Base-by-base conservation (phyloP, 2,888 invertebrate species). In the Mesorhabditis spiculigera region DNA sequence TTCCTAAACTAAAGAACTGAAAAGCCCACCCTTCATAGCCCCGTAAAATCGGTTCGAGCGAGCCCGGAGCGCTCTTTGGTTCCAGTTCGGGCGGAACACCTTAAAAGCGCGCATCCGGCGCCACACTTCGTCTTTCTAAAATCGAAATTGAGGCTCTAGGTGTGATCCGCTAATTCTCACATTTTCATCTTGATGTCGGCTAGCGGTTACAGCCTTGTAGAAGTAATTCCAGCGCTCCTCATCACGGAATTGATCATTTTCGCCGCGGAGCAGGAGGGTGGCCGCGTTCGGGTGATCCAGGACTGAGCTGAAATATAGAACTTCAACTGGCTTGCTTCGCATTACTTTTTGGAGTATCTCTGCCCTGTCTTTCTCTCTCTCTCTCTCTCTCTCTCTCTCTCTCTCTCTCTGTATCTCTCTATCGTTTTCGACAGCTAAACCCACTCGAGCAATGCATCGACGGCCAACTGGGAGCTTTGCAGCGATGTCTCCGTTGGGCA, bases 201-300 rank as follows among this genome's bases (percentile, higher is more conserved):
- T 74, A 0, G 74, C 72, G 16, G 73, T 69, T 16, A 77, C 71
- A 0, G 78, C 75, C 28, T 75, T 74, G 71, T 81, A 81, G 66
- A 81, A 69, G 67, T 78, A 79, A 4, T 71, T 70, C 81, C 81
- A 81, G 28, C 75, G 70, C 63, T 80, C 79, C 13, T 77, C 75
- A 64, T 78, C 71, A 70, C 71, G 6, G 75, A 76, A 69, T 63
- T 67, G 66, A 50, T 73, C 44, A 0, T 69, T 71, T 64, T 81
- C 81, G 0, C 75, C 71, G 68, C 81, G 69, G 4, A 81, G 68
- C 43, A 81, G 72, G 13, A 77, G 68, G 1, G 80, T 79, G 13
- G 77, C 81, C 8, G 77, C 76, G 44, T 79, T 78, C 68, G 77
- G 79, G 68, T 75, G 74, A 16, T 78, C 76, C 4, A 77, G 79